Evolutionary conservation across 2,888 invertebrate genomes (phyloP).

Genomic region (Cotesia congregata): DNA sequence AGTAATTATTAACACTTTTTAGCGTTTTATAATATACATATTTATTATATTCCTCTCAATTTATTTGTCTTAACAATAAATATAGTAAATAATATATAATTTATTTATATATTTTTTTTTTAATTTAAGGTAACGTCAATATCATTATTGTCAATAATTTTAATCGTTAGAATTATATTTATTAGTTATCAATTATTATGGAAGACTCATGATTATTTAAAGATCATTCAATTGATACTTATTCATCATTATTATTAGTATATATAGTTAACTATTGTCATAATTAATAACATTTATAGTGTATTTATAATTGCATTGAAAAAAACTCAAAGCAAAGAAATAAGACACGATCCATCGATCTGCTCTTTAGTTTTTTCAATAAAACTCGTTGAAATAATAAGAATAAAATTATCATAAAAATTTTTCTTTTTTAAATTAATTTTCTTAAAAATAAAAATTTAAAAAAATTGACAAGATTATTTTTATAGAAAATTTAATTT

Average conservation of each 20-base stretch:
- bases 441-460: too few relatives aligned
- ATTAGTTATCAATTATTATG: conserved; percentile 12
- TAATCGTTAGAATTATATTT: background rate
- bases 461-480: too few relatives aligned
- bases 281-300: background rate
- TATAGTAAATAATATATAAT: conserved; percentile 39
- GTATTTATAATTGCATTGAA: background rate
- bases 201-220: conserved; percentile 35
- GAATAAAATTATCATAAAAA: background rate
- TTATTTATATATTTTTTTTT: conserved; percentile 13
- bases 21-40: conserved; percentile 39
- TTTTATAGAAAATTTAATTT: too few relatives aligned
- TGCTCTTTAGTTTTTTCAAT: conserved; percentile 18
- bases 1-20: conserved; percentile 19
- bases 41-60: conserved; percentile 34
- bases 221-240: conserved; percentile 29
- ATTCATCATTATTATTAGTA: background rate
- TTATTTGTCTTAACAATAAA: conserved; percentile 45
- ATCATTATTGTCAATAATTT: background rate
- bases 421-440: too few relatives aligned
- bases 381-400: conserved; percentile 35
- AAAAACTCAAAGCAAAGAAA: conserved; percentile 15
- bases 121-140: background rate
- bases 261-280: background rate
- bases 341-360: conserved; percentile 14